Conservation (phyloP, 2,797 vertebrate species). For the Enteromius radiatus region DNA sequence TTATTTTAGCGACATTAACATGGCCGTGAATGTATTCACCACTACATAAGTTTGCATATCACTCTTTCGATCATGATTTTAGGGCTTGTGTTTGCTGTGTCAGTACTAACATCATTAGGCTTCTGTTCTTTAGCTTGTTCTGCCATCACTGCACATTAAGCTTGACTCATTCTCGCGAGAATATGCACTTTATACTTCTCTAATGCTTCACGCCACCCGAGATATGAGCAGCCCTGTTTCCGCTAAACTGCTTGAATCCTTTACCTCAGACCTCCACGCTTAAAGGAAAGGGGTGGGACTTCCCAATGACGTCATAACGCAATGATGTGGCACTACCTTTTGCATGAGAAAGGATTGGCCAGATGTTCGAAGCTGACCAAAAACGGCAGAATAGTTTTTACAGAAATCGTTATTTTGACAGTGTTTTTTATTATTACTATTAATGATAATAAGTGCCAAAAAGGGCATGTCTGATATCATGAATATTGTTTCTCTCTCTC, state of each 20-base stretch:
- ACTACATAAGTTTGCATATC: conserved; percentile 78
- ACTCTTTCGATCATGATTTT: conserved; percentile 72
- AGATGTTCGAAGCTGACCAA: conserved; percentile 38
- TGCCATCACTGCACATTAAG: conserved; percentile 58
- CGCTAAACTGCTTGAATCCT: conserved; percentile 47
- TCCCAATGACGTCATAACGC: conserved; percentile 20
- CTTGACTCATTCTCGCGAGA: conserved; percentile 65
- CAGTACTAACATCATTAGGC: conserved; percentile 72
- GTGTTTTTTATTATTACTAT: conserved; percentile 16
- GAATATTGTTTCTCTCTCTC: conserved; percentile 52
- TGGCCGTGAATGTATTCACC: conserved; percentile 79
- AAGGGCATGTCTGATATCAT: conserved; percentile 38
- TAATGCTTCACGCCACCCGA: conserved; percentile 60
- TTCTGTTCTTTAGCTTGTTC: conserved; percentile 66
- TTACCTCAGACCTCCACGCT: conserved; percentile 32
- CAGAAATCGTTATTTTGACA: conserved; percentile 38
- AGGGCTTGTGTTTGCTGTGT: conserved; percentile 70
- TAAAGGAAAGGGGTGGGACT: conserved; percentile 15
- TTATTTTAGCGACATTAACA: conserved; percentile 58
- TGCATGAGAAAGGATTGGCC: conserved; percentile 38
- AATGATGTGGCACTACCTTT: conserved; percentile 40
- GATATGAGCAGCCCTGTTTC: conserved; percentile 42
- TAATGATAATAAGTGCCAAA: conserved; percentile 32
- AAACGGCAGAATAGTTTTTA: conserved; percentile 35
- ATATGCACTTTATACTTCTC: conserved; percentile 74